Evolutionary conservation across 2,797 vertebrate genomes (phyloP).

Genomic region (Morelia viridis): DNA sequence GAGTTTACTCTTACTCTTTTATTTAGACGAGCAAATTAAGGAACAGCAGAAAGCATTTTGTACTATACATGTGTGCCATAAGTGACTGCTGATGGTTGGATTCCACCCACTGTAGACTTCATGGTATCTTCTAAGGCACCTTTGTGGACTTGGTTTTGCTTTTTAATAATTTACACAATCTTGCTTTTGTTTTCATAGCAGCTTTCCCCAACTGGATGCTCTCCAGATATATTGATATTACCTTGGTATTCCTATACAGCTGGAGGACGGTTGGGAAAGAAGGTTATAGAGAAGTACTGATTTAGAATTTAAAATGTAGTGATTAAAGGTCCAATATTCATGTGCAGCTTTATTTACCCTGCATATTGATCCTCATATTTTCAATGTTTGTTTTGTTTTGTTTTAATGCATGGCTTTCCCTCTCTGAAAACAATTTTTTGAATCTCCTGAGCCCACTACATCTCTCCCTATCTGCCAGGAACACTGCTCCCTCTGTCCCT

Average conservation of each 20-base stretch:
- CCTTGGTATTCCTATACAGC: not conserved
- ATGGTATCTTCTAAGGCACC: not conserved
- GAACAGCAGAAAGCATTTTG: not conserved
- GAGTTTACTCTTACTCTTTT: not conserved
- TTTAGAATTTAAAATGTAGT: not conserved
- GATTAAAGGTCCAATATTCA: not conserved
- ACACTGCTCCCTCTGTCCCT: not conserved
- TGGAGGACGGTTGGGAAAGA: not conserved
- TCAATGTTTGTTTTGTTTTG: not conserved
- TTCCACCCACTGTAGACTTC: not conserved
- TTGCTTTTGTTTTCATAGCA: not conserved
- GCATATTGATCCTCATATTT: not conserved
- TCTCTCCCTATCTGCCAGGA: slow-evolving; percentile 11
- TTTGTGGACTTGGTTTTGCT: not conserved
- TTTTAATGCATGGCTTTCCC: not conserved
- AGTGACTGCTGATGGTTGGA: not conserved
- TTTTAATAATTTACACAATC: not conserved
- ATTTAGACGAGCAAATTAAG: not conserved
- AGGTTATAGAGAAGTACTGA: not conserved
- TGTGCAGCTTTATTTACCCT: not conserved
- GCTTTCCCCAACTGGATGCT: not conserved
- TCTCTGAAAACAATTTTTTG: not conserved
- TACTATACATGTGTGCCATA: not conserved
- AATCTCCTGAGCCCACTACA: slow-evolving; percentile 4
- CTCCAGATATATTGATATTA: not conserved